Percentiles rank a stretch among this genome's conserved stretches.
Evolutionary conservation across 2,113 vertebrate species (phyloP).

Genomic region (Nasalis larvatus): DNA sequence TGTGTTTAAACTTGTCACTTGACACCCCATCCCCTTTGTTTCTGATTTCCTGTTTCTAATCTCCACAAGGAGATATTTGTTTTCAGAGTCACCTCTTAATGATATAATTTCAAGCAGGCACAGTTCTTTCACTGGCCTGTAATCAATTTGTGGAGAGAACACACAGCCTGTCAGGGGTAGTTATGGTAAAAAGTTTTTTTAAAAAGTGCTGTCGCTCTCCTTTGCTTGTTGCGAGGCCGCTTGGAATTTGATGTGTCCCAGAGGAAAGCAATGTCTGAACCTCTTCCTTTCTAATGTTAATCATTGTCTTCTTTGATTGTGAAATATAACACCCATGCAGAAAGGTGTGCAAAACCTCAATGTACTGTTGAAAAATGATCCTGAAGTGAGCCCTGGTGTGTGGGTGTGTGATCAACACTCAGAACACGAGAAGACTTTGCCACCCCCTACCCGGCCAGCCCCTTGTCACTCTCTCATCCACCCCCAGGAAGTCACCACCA

Average conservation of each 20-base stretch:
- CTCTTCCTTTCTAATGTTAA: constrained; percentile 62
- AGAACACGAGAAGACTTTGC: background rate
- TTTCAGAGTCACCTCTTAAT: constrained; percentile 70
- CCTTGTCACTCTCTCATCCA: too few relatives aligned
- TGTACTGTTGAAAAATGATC: background rate
- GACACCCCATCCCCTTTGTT: background rate
- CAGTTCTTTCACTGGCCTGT: constrained; percentile 53
- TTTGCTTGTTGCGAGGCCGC: constrained; percentile 67
- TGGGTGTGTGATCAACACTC: background rate
- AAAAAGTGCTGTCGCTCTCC: constrained; percentile 38
- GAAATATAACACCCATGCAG: background rate
- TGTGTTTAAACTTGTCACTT: background rate
- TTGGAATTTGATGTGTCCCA: constrained; percentile 46
- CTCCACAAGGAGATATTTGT: constrained; percentile 41
- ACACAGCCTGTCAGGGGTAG: constrained; percentile 70
- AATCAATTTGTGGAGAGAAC: constrained; percentile 58
- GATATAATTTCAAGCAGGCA: constrained; percentile 37
- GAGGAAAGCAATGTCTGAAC: constrained; percentile 71
- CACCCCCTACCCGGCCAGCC: accelerated
- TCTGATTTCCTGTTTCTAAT: constrained; percentile 63
- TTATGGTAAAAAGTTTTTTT: constrained; percentile 45
- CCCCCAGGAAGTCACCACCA: background rate
- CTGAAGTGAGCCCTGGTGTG: background rate
- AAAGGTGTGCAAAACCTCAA: background rate
- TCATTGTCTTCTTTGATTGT: background rate